A percentile compares a stretch with the other conserved stretches of the same genome.
These are phyloP conservation scores for Batillaria attramentaria DNA, from an alignment of 1,140 invertebrate species.

Conservation along the genomic window DNA sequence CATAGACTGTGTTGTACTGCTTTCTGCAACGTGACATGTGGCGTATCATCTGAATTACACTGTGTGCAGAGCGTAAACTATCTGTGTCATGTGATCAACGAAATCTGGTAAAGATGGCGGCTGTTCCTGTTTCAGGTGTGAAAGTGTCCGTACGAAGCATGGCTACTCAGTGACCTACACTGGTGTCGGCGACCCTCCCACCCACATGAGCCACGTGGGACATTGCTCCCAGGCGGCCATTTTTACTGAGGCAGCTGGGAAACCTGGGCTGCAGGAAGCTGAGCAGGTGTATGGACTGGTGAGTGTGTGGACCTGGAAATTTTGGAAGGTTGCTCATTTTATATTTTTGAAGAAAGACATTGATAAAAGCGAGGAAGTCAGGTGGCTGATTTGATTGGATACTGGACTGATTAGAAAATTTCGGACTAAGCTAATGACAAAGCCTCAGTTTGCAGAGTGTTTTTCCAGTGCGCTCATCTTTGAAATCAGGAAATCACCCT, in stretches of 20 bases:
- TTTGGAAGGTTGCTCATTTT: not conserved
- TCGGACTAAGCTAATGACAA: too few relatives aligned
- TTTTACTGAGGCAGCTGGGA: constrained; percentile 40
- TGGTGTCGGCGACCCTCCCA: constrained; percentile 62
- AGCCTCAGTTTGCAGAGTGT: too few relatives aligned
- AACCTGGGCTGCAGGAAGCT: not conserved
- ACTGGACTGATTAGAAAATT: too few relatives aligned
- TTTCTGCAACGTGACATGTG: not conserved
- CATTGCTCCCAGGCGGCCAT: constrained; percentile 65
- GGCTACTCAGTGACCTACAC: constrained; percentile 57
- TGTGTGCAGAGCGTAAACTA: not conserved
- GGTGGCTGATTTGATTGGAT: too few relatives aligned
- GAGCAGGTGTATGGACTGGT: constrained; percentile 20
- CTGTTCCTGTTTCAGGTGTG: constrained; percentile 58
- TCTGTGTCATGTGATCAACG: not conserved
- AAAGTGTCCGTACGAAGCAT: constrained; percentile 44
- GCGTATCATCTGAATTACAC: not conserved
- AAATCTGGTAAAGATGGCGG: not conserved
- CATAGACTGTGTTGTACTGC: not conserved
- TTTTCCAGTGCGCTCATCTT: too few relatives aligned
- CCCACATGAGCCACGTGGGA: constrained; percentile 47
- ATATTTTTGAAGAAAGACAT: not conserved
- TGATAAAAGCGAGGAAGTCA: too few relatives aligned
- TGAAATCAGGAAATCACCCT: too few relatives aligned
- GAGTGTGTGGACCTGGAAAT: not conserved